Evolutionary conservation across 2,797 vertebrate genomes (phyloP).

Genomic region (Pangasius krempfi): DNA sequence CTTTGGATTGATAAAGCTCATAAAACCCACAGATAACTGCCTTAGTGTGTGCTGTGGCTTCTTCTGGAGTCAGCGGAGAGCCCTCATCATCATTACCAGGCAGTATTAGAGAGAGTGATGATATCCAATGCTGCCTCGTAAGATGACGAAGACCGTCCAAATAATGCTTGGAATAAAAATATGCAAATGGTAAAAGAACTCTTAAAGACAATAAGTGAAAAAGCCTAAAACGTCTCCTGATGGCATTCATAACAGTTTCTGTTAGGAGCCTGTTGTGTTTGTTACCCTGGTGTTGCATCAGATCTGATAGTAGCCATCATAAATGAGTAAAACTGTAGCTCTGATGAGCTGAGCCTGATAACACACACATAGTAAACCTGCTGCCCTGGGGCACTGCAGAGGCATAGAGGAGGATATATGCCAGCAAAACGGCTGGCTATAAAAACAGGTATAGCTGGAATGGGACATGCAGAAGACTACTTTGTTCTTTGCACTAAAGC

Average conservation of each 20-base stretch:
- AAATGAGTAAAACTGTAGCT: slow-evolving; percentile 47
- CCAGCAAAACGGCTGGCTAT: slow-evolving; percentile 42
- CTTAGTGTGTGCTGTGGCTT: slow-evolving; percentile 59
- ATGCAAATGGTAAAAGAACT: neutral
- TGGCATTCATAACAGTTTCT: slow-evolving; percentile 3
- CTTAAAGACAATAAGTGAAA: neutral
- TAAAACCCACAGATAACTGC: neutral
- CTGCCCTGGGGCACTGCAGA: slow-evolving; percentile 35
- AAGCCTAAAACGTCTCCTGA: neutral
- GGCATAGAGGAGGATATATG: slow-evolving; percentile 35
- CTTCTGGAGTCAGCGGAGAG: slow-evolving; percentile 72
- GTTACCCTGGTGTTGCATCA: slow-evolving; percentile 32
- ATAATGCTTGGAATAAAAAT: slow-evolving; percentile 17
- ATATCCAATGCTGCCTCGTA: slow-evolving; percentile 99
- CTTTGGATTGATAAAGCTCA: slow-evolving; percentile 22
- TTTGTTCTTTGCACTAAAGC: slow-evolving; percentile 64
- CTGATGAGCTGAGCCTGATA: slow-evolving; percentile 45
- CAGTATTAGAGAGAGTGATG: slow-evolving; percentile 97
- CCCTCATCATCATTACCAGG: slow-evolving; percentile 99
- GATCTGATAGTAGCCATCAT: slow-evolving; percentile 35
- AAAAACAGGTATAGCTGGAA: slow-evolving; percentile 59
- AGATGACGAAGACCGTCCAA: slow-evolving; percentile 91
- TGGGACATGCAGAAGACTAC: slow-evolving; percentile 25
- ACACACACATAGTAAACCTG: slow-evolving; percentile 33
- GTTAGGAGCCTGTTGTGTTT: slow-evolving; percentile 31